Evolutionary conservation across 2,797 vertebrate species (phyloP).

Genomic region (Limosa lapponica): DNA sequence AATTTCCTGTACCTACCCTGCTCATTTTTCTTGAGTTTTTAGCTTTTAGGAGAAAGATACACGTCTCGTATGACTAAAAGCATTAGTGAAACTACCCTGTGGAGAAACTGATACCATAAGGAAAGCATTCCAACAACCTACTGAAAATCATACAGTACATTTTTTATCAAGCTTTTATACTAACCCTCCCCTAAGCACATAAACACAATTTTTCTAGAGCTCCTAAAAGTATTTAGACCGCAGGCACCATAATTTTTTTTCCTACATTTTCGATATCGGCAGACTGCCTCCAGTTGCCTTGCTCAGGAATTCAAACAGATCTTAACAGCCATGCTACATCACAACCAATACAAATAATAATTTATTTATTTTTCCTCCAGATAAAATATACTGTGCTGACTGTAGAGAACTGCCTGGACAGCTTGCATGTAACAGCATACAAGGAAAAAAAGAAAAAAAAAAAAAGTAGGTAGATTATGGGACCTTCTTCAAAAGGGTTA

Average conservation of each 20-base stretch:
- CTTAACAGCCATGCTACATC: neutral
- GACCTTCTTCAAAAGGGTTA: neutral
- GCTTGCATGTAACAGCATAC: neutral
- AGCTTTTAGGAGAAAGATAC: neutral
- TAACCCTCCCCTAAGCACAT: neutral
- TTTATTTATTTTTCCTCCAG: rapidly evolving
- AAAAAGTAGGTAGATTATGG: neutral
- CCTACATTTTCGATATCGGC: neutral
- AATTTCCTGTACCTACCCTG: neutral
- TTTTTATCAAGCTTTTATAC: neutral
- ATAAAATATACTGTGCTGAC: neutral
- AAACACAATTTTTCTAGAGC: neutral
- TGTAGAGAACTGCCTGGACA: neutral
- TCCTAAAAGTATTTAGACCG: neutral
- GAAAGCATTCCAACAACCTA: neutral
- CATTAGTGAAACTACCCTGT: neutral
- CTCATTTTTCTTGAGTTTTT: neutral
- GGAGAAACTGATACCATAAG: neutral
- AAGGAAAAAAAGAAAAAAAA: neutral
- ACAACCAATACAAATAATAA: neutral
- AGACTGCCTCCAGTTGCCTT: neutral
- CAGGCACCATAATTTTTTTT: neutral
- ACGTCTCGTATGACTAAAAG: neutral
- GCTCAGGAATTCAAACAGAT: neutral
- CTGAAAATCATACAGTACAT: neutral